Evolutionary conservation across 2,888 invertebrate genomes (phyloP), one percentile per base, ranked within the genome.

Genomic region (Diabrotica balteata): DNA sequence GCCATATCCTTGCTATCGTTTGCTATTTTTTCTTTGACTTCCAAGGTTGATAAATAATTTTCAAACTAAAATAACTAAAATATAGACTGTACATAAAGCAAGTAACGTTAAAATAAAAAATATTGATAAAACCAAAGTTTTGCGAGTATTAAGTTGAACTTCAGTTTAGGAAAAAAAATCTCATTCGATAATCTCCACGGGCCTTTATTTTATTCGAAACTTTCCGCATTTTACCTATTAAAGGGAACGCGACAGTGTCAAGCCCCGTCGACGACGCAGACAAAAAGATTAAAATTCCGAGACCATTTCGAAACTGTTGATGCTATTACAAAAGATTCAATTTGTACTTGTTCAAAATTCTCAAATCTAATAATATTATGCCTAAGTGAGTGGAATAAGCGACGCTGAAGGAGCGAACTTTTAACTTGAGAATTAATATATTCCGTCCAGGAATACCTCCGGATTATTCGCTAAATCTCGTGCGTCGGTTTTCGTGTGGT

Each of bases 361-460:
- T 58, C 69, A 69, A 72, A 72, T 72, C 69, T 72, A 72, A 72
- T 72, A 69, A 69, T 67, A 70, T 70, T 70, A 70, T 61, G 70
- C 67, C 72, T 67, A 72, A 70, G 68, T 70, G 69, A 70, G 69
- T 68, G 69, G 72, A 69, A 69, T 66, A 66, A 66, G 62, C 63
- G 70, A 46, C 59, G 62, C 51, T 62, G 59, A 62, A 63, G 67
- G 59, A 59, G 62, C 59, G 67, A 69, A 68, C 57, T 69, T 67
- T 66, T 59, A 51, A 69, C 64, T 68, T 67, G 45, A 45, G 66
- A 69, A 69, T 72, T 72, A 72, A 72, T 72, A 72, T 69, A 72
- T 72, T 70, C 68, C 50, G 69, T 66, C 66, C 69, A 68, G 59
- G 61, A 71, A 71, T 71, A 67, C 59, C 69, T 62, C 59, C 59